phyloP scores from a whole-genome alignment of 2,888 invertebrate genomes.

The Cephalotes varians region DNA sequence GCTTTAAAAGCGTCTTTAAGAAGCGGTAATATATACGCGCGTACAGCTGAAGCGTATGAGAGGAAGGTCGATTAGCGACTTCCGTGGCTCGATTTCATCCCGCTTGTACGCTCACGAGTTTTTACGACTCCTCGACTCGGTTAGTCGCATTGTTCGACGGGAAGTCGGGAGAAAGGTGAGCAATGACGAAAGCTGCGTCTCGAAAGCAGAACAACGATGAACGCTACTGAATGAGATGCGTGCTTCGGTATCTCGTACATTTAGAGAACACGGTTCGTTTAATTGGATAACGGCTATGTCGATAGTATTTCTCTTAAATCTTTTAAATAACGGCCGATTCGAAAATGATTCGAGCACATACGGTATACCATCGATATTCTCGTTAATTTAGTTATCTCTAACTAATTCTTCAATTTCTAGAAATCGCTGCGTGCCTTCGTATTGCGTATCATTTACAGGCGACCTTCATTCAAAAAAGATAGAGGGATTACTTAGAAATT shows the following conservation, averaged over 20 bases:
- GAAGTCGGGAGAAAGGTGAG: constrained; percentile 54
- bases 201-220: constrained; percentile 43
- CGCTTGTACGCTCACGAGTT: constrained; percentile 31
- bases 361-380: neutral
- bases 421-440: neutral
- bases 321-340: neutral
- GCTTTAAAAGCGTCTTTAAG: constrained; percentile 48
- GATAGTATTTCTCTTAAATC: neutral
- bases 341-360: neutral
- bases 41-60: constrained; percentile 7
- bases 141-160: constrained; percentile 48
- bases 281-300: constrained; percentile 19
- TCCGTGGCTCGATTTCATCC: constrained; percentile 52
- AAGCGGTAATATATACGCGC: neutral
- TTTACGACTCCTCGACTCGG: constrained; percentile 46
- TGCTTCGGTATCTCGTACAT: constrained; percentile 16
- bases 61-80: constrained; percentile 55
- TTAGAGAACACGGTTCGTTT: constrained; percentile 26
- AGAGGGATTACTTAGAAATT: neutral
- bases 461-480: neutral
- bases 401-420: constrained; percentile 8
- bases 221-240: constrained; percentile 29
- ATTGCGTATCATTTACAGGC: neutral
- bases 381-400: neutral
- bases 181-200: constrained; percentile 45